Evolutionary conservation across 2,113 vertebrate genomes (phyloP).

Genomic region (Stomatorhinus ivindoensis): DNA sequence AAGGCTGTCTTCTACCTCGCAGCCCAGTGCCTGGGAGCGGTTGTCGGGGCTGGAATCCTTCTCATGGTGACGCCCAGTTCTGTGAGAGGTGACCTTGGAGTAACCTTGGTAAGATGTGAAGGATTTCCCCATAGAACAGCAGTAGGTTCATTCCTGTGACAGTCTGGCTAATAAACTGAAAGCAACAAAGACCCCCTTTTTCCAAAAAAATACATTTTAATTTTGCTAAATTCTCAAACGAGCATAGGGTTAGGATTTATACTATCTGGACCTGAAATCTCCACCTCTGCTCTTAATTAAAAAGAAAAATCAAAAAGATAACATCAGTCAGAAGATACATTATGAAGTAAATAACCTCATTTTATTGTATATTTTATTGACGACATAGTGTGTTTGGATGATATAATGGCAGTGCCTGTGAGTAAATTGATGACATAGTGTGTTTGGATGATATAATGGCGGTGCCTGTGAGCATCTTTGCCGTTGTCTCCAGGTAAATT

Average conservation of each 20-base stretch:
- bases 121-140: background rate
- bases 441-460: background rate
- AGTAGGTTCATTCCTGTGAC: background rate
- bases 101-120: conserved; percentile 69
- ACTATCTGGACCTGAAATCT: too few relatives aligned
- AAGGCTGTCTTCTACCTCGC: conserved; percentile 82
- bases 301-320: background rate
- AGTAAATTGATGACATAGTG: background rate
- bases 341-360: background rate
- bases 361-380: background rate
- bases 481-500: conserved; percentile 65
- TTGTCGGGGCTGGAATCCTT: conserved; percentile 77
- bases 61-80: conserved; percentile 76
- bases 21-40: conserved; percentile 86
- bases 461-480: background rate
- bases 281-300: background rate
- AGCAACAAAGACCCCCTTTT: background rate
- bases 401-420: background rate
- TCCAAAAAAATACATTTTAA: too few relatives aligned
- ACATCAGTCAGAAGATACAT: background rate
- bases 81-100: conserved; percentile 72
- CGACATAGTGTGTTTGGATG: background rate
- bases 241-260: background rate
- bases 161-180: background rate
- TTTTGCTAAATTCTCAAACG: background rate